Conservation (phyloP, 2,113 vertebrate genomes). For the Gnathonemus echidnorhynchus region DNA sequence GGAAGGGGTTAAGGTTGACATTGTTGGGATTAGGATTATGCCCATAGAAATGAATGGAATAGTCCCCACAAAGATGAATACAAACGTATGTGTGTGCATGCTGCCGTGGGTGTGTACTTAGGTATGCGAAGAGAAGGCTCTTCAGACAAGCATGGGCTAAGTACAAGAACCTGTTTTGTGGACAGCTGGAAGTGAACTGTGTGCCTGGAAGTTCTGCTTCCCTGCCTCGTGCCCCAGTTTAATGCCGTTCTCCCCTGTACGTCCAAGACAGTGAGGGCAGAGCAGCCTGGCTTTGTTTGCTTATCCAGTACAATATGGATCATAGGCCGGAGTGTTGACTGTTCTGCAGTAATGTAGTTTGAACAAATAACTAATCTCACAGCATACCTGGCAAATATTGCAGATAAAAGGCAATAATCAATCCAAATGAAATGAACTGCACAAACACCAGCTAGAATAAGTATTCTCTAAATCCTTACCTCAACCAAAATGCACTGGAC, state of each 20-base stretch:
- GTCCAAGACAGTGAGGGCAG: background rate
- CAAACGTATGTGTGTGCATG: background rate
- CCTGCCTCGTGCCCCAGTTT: background rate
- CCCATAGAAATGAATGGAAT: background rate
- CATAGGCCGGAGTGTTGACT: background rate
- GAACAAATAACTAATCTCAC: background rate
- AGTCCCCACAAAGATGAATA: background rate
- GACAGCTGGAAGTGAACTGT: background rate
- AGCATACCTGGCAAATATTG: background rate
- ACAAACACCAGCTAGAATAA: background rate
- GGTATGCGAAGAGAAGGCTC: background rate
- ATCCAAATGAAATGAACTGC: background rate
- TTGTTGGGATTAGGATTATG: background rate
- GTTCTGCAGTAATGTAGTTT: background rate
- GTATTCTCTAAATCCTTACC: background rate
- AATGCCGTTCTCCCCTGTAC: background rate
- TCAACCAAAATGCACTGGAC: background rate
- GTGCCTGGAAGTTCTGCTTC: background rate
- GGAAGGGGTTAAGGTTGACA: background rate
- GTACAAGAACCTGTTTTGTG: background rate
- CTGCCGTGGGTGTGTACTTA: background rate
- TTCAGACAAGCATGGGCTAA: background rate
- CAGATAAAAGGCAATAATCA: background rate
- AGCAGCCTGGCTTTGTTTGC: background rate
- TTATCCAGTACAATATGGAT: background rate